phyloP scores from a whole-genome alignment of 2,113 vertebrate species.

The rabbit (Oryctolagus cuniculus) region DNA sequence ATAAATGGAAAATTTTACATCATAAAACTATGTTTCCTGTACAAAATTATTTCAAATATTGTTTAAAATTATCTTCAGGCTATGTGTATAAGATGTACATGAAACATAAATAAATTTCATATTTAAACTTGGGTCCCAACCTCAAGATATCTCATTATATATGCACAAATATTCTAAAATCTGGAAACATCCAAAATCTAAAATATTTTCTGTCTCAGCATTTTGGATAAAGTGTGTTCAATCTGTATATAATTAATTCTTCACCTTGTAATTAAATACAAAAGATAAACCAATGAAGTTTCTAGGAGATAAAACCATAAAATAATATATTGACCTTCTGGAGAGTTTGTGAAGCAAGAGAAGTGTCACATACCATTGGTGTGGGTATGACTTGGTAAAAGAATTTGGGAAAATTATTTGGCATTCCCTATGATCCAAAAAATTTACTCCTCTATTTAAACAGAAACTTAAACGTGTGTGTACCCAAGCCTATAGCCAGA shows the following conservation, averaged over 20 bases:
- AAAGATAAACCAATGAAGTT: background rate
- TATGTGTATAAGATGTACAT: background rate
- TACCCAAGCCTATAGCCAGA: background rate
- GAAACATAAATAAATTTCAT: background rate
- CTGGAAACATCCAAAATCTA: background rate
- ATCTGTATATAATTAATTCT: background rate
- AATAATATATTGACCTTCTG: background rate
- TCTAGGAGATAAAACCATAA: background rate
- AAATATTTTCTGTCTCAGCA: background rate
- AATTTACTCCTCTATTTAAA: background rate
- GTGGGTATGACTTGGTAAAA: background rate
- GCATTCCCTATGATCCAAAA: background rate
- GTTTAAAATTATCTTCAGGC: background rate
- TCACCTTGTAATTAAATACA: background rate
- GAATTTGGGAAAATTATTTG: slow-evolving; percentile 39
- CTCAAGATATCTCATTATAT: background rate
- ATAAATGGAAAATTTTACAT: background rate
- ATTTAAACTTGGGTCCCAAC: background rate
- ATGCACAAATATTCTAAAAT: background rate
- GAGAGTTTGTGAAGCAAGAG: background rate
- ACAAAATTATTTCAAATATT: background rate
- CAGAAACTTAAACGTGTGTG: background rate
- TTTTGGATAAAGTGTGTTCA: background rate
- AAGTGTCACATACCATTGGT: background rate
- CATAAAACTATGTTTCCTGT: background rate